Conservation (phyloP, 2,888 invertebrate genomes). For the Lasioglossum zephyrum region DNA sequence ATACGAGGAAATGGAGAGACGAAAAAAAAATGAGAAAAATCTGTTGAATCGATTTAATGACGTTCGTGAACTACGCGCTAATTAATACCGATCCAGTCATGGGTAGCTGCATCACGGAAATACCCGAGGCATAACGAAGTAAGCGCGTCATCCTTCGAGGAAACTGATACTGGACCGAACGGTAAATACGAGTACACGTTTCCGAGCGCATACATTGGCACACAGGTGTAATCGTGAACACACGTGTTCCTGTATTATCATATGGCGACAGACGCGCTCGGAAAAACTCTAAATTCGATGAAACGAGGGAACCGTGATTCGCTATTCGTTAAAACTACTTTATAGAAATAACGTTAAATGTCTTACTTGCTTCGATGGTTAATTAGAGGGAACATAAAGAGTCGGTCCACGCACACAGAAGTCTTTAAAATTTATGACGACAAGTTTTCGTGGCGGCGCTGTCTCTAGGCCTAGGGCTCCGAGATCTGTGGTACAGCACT, state of each 20-base stretch:
- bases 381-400: neutral
- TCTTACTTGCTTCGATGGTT: constrained; percentile 15
- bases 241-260: neutral
- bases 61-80: neutral
- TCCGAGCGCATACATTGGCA: neutral
- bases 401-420: neutral
- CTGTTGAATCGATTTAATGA: neutral
- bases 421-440: neutral
- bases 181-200: neutral
- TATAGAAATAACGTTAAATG: constrained; percentile 5
- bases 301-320: neutral
- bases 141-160: constrained; percentile 33
- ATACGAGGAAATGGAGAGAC: neutral
- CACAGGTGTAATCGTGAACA: neutral
- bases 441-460: neutral
- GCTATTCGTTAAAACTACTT: neutral
- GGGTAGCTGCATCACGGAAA: constrained; percentile 33
- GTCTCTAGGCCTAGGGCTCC: constrained; percentile 19
- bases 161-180: constrained; percentile 9
- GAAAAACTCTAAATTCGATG: neutral
- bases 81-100: neutral
- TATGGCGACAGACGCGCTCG: neutral
- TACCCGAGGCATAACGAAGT: constrained; percentile 27
- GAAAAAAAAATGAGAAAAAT: constrained; percentile 2
- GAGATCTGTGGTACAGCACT: constrained; percentile 37